phyloP scores from a whole-genome alignment of 2,113 vertebrate genomes.

The Dicaeum eximium region DNA sequence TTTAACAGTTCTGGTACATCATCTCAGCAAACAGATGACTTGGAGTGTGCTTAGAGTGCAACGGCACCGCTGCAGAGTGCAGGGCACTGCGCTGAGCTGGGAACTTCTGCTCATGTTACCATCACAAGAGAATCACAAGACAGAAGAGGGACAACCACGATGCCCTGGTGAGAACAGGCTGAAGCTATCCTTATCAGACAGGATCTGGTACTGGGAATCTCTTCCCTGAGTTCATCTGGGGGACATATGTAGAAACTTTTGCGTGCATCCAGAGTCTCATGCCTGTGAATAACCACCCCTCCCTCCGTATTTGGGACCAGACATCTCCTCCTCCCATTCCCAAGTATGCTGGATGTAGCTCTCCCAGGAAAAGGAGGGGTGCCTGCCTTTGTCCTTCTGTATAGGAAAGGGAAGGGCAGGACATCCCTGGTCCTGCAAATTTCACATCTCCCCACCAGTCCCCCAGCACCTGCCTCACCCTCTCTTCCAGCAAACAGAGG shows the following conservation, averaged over 20 bases:
- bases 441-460: background rate
- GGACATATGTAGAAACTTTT: constrained; percentile 1
- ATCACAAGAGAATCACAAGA: constrained; percentile 22
- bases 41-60: rapidly evolving
- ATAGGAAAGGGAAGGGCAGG: background rate
- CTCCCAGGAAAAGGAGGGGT: background rate
- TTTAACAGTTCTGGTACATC: background rate
- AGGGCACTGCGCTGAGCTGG: background rate
- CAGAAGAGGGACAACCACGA: background rate
- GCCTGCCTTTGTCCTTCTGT: background rate
- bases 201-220: background rate
- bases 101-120: constrained; percentile 1
- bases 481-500: background rate
- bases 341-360: background rate
- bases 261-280: background rate
- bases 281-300: background rate
- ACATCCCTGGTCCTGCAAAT: background rate
- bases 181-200: background rate
- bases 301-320: background rate
- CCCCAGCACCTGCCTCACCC: background rate
- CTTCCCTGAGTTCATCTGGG: constrained; percentile 6
- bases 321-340: background rate
- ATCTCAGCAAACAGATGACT: background rate
- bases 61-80: rapidly evolving
- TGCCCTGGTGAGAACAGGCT: background rate